Evolutionary conservation across 2,113 vertebrate genomes (phyloP), one percentile per base, ranked within the genome.

Genomic region (Eptesicus fuscus): DNA sequence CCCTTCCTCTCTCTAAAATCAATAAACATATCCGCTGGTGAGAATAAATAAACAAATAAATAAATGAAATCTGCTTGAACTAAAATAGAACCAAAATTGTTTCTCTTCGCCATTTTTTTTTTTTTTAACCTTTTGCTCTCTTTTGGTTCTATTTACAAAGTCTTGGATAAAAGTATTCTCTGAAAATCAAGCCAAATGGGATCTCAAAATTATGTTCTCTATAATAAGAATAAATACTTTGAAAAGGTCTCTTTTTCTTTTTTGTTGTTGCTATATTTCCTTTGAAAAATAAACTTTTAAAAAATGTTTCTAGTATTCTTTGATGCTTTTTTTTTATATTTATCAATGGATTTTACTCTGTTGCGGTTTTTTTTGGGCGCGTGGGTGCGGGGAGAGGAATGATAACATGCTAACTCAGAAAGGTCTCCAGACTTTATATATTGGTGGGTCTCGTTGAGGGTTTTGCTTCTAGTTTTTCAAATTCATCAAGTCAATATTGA

Each of bases 221-320:
- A 25, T 95, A 51, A 16, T 89, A 90, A 85, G 77, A 97, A 90
- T 96, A 95, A 96, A 92, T 83, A 70, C 63, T 88, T 96, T 49
- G 90, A 70, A 93, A 90, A 88, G 69, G 5, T 90, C 23, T 88
- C 7, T 90, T 42, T 56, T 77, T 90, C 87, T 91, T 89, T 84
- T 91, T 84, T 67, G 67, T 87, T 93, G 10, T 76, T 86, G 74
- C 63, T 91, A 25, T 59, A 71, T 42, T 93, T 92, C 14, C 40
- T 88, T 93, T 40, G 91, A 94, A 96, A 97, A 88, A 13, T 30
- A 95, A 84, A 87, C 56, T 35, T 93, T 85, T 63, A 69, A 25
- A 89, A 89, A 77, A 67, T 71, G 23, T 76, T 93, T 91, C 28
- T 76, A 44, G 17, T 79, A n/a, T 83, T 90, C n/a, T n/a, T 78